Evolutionary conservation across 2,888 invertebrate species (phyloP).

Genomic region (Nymphalis polychloros): DNA sequence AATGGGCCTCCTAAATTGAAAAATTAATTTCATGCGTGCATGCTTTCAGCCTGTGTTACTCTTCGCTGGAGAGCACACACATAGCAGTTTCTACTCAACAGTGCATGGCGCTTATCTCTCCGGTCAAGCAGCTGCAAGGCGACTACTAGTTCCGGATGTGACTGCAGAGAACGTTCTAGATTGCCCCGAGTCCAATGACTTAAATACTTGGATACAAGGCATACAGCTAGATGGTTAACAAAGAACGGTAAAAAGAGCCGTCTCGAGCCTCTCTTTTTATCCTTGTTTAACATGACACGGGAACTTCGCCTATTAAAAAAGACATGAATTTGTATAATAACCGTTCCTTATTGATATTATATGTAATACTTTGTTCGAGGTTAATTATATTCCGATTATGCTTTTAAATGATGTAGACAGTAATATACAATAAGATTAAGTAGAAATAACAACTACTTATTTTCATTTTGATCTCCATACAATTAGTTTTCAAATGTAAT

Average conservation of each 20-base stretch:
- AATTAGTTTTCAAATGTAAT: constrained; percentile 6
- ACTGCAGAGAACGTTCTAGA: constrained; percentile 85
- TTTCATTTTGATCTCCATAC: constrained; percentile 9
- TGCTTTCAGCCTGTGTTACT: constrained; percentile 87
- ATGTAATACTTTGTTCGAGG: constrained; percentile 7
- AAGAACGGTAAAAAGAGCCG: constrained; percentile 17
- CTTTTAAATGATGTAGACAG: constrained; percentile 4
- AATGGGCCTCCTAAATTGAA: too few species aligned
- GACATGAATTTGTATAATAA: constrained; percentile 29
- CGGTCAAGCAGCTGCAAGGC: constrained; percentile 90
- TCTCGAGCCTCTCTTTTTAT: constrained; percentile 25
- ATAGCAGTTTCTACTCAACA: constrained; percentile 96
- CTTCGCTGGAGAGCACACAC: constrained; percentile 98
- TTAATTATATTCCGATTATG: constrained; percentile 10
- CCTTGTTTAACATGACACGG: constrained; percentile 43
- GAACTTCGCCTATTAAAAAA: constrained; percentile 34
- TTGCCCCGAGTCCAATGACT: constrained; percentile 89
- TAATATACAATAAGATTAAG: constrained; percentile 30
- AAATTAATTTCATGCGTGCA: background rate
- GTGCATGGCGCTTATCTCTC: constrained; percentile 96
- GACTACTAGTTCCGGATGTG: constrained; percentile 84
- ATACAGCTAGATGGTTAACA: constrained; percentile 85
- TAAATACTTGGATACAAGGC: constrained; percentile 94
- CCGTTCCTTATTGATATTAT: constrained; percentile 14
- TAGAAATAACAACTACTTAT: constrained; percentile 26